Base-by-base conservation (phyloP, 2,888 invertebrate genomes). In the Formica aserva region DNA sequence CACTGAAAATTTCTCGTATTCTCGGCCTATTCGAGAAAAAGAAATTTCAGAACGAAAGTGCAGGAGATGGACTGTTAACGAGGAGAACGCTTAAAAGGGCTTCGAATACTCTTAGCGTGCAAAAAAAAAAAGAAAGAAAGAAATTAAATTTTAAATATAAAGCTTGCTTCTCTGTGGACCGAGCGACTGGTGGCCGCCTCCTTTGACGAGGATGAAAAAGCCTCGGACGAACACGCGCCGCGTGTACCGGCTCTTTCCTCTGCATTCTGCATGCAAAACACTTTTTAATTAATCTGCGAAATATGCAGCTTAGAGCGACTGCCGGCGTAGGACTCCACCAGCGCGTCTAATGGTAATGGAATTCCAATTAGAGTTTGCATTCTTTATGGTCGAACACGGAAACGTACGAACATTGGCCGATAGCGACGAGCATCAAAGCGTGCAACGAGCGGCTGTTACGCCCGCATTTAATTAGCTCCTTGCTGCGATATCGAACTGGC, bases 281-380 rank as follows among this genome's bases (percentile, higher is more conserved):
- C 71, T 91, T 89, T 88, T 89, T 86, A 89, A 91, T 89, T 90
- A 90, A 89, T 88, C 87, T 62, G 63, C 78, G 63, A 90, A 87
- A 83, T 88, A 83, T 84, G 74, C 74, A 84, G 84, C 69, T 80
- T 75, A 82, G 62, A 80, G 62, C 67, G 82, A 71, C 38, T 52
- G 38, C 38, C 52, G 29, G 41, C 41, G 22, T 38, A 13, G 15
- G 38, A 45, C 48, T 15, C 38, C 48, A 45, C 55, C 60, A 11
- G 32, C 60, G 35, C 69, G 75, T 63, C 77, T 83, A 86, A 88
- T 85, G 78, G 77, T 82, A 91, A 88, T 88, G 88, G 85, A 90
- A 90, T 88, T 87, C 80, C 85, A 88, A 89, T 90, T 91, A 85
- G 71, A 82, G 80, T 86, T 85, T 82, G 80, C 75, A 81, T 89